Conservation (phyloP, 2,113 vertebrate species). For the Macheiramphus alcinus region DNA sequence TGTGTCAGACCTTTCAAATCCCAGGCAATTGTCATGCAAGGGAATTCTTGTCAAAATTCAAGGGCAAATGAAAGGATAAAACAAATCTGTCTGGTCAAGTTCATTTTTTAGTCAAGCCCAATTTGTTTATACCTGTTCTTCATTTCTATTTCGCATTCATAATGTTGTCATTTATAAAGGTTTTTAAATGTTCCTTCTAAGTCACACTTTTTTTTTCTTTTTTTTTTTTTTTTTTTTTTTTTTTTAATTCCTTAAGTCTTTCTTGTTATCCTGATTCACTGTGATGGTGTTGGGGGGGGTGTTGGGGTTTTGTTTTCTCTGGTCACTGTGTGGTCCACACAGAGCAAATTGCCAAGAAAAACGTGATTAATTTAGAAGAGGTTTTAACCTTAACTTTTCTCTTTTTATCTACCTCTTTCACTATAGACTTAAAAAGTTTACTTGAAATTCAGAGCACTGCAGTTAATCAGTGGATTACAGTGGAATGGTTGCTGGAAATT, state of each 20-base stretch:
- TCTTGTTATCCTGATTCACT: not conserved
- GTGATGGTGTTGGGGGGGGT: not conserved
- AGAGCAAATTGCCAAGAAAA: not conserved
- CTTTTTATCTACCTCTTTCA: not conserved
- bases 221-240: not conserved
- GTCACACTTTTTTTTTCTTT: not conserved
- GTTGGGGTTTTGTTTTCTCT: not conserved
- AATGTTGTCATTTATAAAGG: not conserved
- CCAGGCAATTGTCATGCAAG: not conserved
- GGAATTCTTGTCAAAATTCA: constrained; percentile 12
- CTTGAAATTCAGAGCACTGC: not conserved
- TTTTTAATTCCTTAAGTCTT: not conserved
- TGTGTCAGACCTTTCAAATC: not conserved
- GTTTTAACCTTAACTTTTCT: not conserved
- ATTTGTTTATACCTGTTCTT: not conserved
- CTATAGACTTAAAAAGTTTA: not conserved
- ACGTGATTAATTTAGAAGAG: not conserved
- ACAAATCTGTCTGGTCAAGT: not conserved
- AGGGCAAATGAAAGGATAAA: not conserved
- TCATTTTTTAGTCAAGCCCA: not conserved
- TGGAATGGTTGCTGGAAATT: not conserved
- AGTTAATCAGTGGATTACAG: not conserved
- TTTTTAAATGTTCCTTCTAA: not conserved
- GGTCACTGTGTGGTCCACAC: not conserved
- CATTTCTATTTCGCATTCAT: not conserved